Percentiles rank a stretch among this genome's conserved stretches.
Conservation (phyloP, 1,140 invertebrate genomes). For the Reticulitermes speratus region DNA sequence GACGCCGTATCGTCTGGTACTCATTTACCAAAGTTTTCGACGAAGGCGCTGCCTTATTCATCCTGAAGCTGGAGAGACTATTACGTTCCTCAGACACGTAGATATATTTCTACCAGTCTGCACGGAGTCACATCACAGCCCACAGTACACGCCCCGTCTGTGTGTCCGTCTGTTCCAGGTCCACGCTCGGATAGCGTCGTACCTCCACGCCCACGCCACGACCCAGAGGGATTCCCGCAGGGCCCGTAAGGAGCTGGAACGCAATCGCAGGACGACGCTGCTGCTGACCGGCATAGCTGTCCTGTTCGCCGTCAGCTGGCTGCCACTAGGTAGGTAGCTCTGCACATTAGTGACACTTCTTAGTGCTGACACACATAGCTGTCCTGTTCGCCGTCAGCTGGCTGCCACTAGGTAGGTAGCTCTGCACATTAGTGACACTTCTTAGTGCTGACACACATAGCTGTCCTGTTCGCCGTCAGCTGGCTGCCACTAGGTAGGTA, state of each 20-base stretch:
- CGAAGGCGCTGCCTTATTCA: no score
- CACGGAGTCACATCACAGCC: no score
- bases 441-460: slow-evolving; percentile 45
- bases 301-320: slow-evolving; percentile 53
- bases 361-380: slow-evolving; percentile 37
- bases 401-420: slow-evolving; percentile 50
- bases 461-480: slow-evolving; percentile 50
- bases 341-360: no score
- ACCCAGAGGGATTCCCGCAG: slow-evolving; percentile 42
- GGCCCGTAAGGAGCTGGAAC: slow-evolving; percentile 46
- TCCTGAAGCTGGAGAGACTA: no score
- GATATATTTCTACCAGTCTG: no score
- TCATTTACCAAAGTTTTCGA: no score
- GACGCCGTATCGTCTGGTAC: no score
- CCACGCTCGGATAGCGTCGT: slow-evolving; percentile 53
- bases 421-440: background rate
- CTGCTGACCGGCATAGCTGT: slow-evolving; percentile 48
- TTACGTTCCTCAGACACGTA: no score
- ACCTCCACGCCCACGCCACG: slow-evolving; percentile 45
- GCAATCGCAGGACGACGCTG: slow-evolving; percentile 55
- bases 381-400: slow-evolving; percentile 52
- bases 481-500: slow-evolving; percentile 52
- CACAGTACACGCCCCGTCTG: no score
- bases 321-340: slow-evolving; percentile 47
- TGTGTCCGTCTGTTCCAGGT: slow-evolving; percentile 46